Percentiles rank a stretch among this genome's conserved stretches.
phyloP scores from a whole-genome alignment of 2,797 vertebrate genomes.

The Acanthurus lineatus region DNA sequence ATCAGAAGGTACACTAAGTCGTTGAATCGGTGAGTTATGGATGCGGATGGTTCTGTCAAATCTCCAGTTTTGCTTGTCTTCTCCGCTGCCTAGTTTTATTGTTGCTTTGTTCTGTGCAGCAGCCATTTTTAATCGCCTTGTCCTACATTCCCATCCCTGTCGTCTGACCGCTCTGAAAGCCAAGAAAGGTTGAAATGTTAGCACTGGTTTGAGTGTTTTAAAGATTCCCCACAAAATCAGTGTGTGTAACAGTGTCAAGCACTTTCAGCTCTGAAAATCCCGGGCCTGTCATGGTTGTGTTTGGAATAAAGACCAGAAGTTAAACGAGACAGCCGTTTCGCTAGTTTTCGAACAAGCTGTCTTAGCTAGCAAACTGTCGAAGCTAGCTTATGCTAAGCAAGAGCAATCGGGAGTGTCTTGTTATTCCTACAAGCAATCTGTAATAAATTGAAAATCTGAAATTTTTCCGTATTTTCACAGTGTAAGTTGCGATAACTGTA shows the following conservation, averaged over 20 bases:
- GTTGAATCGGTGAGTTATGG: constrained; percentile 83
- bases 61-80: constrained; percentile 42
- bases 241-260: neutral
- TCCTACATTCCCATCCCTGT: constrained; percentile 79
- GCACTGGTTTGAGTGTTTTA: neutral
- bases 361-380: constrained; percentile 9
- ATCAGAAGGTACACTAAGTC: constrained; percentile 64
- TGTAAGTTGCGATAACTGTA: accelerated
- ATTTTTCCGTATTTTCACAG: accelerated
- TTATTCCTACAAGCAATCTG: neutral
- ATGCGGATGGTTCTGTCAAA: neutral
- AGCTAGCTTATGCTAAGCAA: constrained; percentile 43
- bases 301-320: constrained; percentile 47
- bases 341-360: constrained; percentile 58
- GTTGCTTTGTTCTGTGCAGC: constrained; percentile 90
- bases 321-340: constrained; percentile 50
- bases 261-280: neutral
- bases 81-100: constrained; percentile 79
- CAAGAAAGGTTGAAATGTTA: constrained; percentile 40
- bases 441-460: neutral
- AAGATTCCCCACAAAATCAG: neutral
- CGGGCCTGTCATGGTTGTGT: constrained; percentile 51
- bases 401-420: neutral
- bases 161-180: constrained; percentile 52
- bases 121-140: constrained; percentile 90